Conservation (phyloP, 2,797 vertebrate species). For the Myoxocephalus aenaeus region DNA sequence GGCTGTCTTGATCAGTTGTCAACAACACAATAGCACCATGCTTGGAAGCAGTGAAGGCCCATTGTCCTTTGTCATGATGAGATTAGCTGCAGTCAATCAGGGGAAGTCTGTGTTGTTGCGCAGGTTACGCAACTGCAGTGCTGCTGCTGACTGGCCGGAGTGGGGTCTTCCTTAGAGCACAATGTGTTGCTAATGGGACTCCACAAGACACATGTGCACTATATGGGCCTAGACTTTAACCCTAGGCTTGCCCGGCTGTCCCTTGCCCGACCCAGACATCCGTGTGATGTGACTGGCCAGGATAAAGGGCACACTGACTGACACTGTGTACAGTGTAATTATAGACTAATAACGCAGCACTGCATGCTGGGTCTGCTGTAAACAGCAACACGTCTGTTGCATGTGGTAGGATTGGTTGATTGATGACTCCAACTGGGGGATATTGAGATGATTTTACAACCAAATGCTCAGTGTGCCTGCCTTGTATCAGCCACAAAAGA, state of each 20-base stretch:
- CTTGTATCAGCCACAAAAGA: constrained; percentile 12
- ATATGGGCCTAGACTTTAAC: constrained; percentile 58
- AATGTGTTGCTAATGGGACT: constrained; percentile 58
- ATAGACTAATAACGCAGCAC: constrained; percentile 59
- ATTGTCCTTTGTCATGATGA: constrained; percentile 61
- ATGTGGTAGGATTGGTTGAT: constrained; percentile 3
- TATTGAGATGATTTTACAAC: constrained; percentile 7
- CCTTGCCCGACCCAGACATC: constrained; percentile 52
- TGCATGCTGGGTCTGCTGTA: constrained; percentile 38
- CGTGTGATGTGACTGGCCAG: constrained; percentile 44
- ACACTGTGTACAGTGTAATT: constrained; percentile 57
- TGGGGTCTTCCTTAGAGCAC: constrained; percentile 36
- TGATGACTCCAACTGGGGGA: not conserved
- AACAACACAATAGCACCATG: constrained; percentile 54
- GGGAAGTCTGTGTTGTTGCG: constrained; percentile 48
- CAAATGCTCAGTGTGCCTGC: not conserved
- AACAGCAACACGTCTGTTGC: constrained; percentile 28
- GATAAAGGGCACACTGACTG: constrained; percentile 53
- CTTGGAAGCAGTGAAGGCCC: constrained; percentile 44
- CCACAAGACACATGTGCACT: constrained; percentile 54
- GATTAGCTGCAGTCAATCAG: constrained; percentile 71
- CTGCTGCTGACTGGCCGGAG: constrained; percentile 47
- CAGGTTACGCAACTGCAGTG: constrained; percentile 64
- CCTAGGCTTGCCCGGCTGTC: constrained; percentile 19
- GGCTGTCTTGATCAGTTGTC: constrained; percentile 43